These are phyloP conservation scores for Caloenas nicobarica DNA, from an alignment of 2,113 vertebrate species.

Conservation along the genomic window DNA sequence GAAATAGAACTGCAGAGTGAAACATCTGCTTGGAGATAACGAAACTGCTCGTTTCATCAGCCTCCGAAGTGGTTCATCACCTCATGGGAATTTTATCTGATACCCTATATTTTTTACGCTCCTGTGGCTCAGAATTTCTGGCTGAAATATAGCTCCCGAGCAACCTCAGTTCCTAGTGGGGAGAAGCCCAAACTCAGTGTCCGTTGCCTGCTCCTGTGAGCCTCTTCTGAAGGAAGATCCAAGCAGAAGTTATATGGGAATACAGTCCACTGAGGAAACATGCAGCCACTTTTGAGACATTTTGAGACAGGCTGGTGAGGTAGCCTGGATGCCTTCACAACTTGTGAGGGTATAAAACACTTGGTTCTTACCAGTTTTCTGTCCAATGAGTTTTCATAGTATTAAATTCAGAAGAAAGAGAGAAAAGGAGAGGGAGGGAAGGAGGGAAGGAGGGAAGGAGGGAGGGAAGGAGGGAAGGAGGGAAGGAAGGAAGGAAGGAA, in stretches of 20 bases:
- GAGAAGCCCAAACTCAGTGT: not conserved
- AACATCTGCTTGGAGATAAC: not conserved
- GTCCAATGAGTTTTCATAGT: not conserved
- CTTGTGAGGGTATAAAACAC: not conserved
- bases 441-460: not conserved
- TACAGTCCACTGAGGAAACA: not conserved
- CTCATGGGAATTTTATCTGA: not conserved
- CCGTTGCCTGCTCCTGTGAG: not conserved
- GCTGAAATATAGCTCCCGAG: not conserved
- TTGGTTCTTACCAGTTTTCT: not conserved
- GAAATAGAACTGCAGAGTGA: not conserved
- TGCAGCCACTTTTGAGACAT: not conserved
- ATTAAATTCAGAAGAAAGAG: not conserved
- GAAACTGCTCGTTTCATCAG: not conserved
- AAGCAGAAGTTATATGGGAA: not conserved
- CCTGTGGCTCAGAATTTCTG: not conserved
- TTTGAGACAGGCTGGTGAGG: not conserved
- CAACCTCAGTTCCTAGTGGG: accelerated
- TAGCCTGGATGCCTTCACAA: not conserved
- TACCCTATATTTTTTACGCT: not conserved
- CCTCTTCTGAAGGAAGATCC: not conserved
- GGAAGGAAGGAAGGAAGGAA: no score
- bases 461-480: no score
- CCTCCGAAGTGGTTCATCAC: not conserved
- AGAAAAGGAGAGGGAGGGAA: not conserved